phyloP scores from a whole-genome alignment of 2,888 invertebrate species.

The Ichneumoninae sp. region DNA sequence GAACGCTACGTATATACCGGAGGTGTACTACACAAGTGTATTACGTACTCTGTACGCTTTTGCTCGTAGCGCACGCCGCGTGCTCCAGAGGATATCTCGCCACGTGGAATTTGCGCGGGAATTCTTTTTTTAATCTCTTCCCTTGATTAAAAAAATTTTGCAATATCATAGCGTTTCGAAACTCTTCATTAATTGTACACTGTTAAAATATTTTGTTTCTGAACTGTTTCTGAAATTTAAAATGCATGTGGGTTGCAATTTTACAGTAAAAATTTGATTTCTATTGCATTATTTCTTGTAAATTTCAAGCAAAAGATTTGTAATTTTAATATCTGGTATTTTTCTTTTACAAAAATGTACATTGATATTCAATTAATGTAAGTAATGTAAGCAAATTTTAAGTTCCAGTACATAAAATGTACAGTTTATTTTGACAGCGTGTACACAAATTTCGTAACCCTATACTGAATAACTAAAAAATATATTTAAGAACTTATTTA shows the following conservation, averaged over 20 bases:
- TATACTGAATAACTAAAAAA: neutral
- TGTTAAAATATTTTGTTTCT: too few species aligned
- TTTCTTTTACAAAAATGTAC: too few species aligned
- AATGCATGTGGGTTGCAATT: too few species aligned
- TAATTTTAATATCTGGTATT: too few species aligned
- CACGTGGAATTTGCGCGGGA: conserved; percentile 79
- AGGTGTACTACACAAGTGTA: conserved; percentile 34
- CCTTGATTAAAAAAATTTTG: neutral
- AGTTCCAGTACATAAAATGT: too few species aligned
- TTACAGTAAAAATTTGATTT: too few species aligned
- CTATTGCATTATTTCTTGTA: too few species aligned
- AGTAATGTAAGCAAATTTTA: too few species aligned
- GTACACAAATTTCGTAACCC: neutral
- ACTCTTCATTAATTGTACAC: neutral
- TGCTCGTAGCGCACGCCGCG: conserved; percentile 61
- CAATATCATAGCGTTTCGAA: neutral
- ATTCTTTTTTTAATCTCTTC: conserved; percentile 42
- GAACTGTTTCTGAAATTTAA: too few species aligned
- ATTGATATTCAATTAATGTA: too few species aligned
- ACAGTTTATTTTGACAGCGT: neutral
- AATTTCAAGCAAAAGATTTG: too few species aligned
- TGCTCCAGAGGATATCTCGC: conserved; percentile 40
- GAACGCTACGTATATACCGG: conserved; percentile 44
- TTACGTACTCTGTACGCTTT: conserved; percentile 56
- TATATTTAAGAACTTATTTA: neutral